Evolutionary conservation across 2,888 invertebrate species (phyloP), one percentile per base, ranked within the genome.

Genomic region (Priapulus caudatus): DNA sequence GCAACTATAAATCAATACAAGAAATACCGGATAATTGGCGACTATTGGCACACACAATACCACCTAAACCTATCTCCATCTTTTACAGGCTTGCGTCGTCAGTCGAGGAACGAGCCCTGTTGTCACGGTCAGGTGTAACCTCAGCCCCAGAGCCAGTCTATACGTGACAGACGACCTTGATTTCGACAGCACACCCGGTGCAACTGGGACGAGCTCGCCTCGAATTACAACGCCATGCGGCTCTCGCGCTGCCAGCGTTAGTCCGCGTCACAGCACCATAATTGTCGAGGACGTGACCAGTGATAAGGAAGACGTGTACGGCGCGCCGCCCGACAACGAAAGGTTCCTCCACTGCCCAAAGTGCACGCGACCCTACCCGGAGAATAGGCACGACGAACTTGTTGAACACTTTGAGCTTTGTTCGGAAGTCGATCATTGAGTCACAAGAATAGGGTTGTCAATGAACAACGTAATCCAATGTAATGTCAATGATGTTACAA

Each of bases 351-450:
- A 33, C n/a, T 33, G 33, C 33, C 33, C 33, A 33, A 33, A 33
- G 33, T 33, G 33, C 33, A 33, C 33, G n/a, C 10, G n/a, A n/a
- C 10, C 33, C 10, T 33, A 33, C n/a, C 33, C 33, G n/a, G 10
- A 33, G n/a, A 33, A 33, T 33, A 33, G 33, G n/a, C 33, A 33
- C n/a, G n/a, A 10, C 33, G 33, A 33, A 33, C n/a, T 33, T 33
- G 33, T 33, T 33, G 33, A 33, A 33, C 33, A 33, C 33, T 33
- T 33, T 33, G 33, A 33, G n/a, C 10, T 33, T 33, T 33, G 33
- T n/a, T 33, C 10, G 10, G 33, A 33, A 10, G n/a, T n/a, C n/a
- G n/a, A n/a, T n/a, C n/a, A n/a, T n/a, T n/a, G n/a, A n/a, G n/a
- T n/a, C n/a, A n/a, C n/a, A n/a, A n/a, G n/a, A n/a, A n/a, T n/a